phyloP scores from a whole-genome alignment of 2,888 invertebrate genomes.

The Lamellibrachia satsuma region DNA sequence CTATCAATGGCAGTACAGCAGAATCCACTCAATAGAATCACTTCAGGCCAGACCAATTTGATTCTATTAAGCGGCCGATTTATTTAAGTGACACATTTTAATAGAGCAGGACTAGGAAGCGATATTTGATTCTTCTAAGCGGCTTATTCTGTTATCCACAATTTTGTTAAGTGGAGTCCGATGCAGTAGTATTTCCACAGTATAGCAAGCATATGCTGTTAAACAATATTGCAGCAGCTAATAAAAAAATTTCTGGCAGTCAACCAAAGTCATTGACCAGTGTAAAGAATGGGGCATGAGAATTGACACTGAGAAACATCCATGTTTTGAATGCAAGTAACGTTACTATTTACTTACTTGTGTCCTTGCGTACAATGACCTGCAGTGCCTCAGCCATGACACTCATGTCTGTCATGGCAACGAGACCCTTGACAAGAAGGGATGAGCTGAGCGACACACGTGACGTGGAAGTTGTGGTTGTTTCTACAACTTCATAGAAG shows the following conservation, averaged over 20 bases:
- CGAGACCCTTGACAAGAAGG: not conserved
- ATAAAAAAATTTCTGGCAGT: not conserved
- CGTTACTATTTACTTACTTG: not conserved
- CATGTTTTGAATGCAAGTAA: not conserved
- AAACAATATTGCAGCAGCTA: not conserved
- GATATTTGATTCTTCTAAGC: too few species aligned
- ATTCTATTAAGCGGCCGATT: too few species aligned
- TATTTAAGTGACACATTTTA: too few species aligned
- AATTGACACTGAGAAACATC: not conserved
- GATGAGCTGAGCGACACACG: not conserved
- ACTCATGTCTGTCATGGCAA: not conserved
- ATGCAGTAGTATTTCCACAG: not conserved
- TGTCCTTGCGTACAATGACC: not conserved
- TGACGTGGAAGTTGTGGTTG: not conserved
- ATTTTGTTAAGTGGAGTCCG: too few species aligned
- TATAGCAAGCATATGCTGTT: not conserved
- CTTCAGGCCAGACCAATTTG: too few species aligned
- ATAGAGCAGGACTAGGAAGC: too few species aligned
- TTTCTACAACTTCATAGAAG: not conserved
- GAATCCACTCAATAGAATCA: too few species aligned
- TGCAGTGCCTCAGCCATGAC: not conserved
- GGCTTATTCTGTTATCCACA: too few species aligned
- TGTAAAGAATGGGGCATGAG: not conserved
- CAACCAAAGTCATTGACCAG: not conserved
- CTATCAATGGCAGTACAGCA: not conserved